phyloP scores from a whole-genome alignment of 2,113 vertebrate species.

The Notechis scutatus region DNA sequence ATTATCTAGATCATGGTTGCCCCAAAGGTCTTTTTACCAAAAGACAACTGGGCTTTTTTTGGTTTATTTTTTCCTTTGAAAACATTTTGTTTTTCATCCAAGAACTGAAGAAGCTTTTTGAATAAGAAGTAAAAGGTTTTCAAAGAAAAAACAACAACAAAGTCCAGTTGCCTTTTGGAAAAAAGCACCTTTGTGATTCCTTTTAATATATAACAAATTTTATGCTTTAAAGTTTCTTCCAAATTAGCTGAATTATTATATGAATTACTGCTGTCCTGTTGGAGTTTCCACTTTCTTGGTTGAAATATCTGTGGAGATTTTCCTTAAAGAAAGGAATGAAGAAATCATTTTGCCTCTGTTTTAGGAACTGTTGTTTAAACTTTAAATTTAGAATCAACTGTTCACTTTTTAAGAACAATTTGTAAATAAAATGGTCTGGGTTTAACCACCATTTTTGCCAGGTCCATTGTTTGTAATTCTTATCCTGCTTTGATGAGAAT shows the following conservation, averaged over 20 bases:
- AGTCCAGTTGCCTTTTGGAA: too few species aligned
- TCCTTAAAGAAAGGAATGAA: background rate
- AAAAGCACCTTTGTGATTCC: too few species aligned
- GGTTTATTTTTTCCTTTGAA: background rate
- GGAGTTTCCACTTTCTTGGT: background rate
- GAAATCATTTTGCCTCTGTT: background rate
- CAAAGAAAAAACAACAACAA: too few species aligned
- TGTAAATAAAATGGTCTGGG: background rate
- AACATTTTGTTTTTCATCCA: too few species aligned
- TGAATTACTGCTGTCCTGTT: background rate
- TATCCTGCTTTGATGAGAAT: constrained; percentile 66
- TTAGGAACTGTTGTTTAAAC: background rate
- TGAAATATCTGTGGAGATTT: background rate
- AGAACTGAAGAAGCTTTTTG: too few species aligned
- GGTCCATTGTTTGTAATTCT: background rate
- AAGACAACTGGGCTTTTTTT: background rate
- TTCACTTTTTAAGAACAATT: background rate
- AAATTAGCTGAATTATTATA: background rate
- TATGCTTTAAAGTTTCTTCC: background rate
- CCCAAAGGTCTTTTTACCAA: background rate
- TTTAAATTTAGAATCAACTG: background rate
- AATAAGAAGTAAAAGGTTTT: too few species aligned
- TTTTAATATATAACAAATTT: background rate
- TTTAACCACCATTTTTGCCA: background rate
- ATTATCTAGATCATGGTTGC: background rate